Evolutionary conservation across 2,888 invertebrate species (phyloP), one percentile per base, ranked within the genome.

Genomic region (Amphimallon solstitiale): DNA sequence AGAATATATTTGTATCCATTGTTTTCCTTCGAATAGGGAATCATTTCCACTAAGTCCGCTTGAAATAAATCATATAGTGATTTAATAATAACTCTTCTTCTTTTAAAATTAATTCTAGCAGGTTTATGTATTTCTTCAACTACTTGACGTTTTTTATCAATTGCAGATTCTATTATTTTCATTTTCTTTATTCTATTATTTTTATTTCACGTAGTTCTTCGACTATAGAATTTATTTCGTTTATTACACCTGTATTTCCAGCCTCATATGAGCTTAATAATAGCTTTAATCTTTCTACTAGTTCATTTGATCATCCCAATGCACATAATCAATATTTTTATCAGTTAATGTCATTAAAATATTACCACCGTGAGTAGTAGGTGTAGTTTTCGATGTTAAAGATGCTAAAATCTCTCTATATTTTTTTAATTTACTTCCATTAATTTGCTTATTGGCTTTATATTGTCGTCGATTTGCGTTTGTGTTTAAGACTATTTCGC

Each of bases 41-140:
- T 69, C 76, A 80, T 77, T 65, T 78, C 77, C 15, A 77, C 79
- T 5, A 83, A 72, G 75, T 83, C 82, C 15, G 79, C 79, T 75
- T 82, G 82, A 79, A 77, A 80, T n/a, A 71, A 38, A 52, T 82
- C 79, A 73, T 80, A 75, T 4, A 81, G 68, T 45, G 73, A 77
- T 66, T 77, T 77, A 40, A 77, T 71, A 10, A 77, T 69, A 19
- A 78, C 76, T 59, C 67, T 49, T 51, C 79, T 70, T 29, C 78
- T 68, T 48, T 67, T 69, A 72, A 79, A 78, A 72, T 80, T 79
- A 54, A 66, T 71, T 46, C 79, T 66, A 19, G 76, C 78, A 23
- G 75, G 72, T 71, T 73, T 77, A 71, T 64, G 56, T 12, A 64
- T 29, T 29, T 64, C 64, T 17, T 63, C 37, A 3, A 63, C 54